Conservation (phyloP, 2,113 vertebrate species). For the Gymnorhina tibicen region DNA sequence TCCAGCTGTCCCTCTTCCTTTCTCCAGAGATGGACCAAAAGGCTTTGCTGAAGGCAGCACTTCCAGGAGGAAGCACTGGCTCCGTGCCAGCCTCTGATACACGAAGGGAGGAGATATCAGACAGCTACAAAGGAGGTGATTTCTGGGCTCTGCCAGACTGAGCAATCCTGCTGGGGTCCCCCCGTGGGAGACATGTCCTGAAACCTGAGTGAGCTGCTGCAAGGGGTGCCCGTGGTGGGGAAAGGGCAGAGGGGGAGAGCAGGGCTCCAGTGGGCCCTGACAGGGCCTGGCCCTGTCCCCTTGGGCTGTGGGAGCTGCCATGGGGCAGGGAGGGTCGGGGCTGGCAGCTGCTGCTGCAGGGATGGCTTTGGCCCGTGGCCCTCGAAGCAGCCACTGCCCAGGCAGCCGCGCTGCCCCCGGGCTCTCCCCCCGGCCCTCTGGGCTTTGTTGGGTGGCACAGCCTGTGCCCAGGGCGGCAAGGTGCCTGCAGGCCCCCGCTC, state of each 20-base stretch:
- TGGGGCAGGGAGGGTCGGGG: too few species aligned
- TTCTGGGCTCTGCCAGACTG: too few species aligned
- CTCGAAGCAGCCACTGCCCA: background rate
- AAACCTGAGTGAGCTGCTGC: too few species aligned
- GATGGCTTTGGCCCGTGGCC: background rate
- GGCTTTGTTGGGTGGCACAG: background rate
- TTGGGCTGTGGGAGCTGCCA: too few species aligned
- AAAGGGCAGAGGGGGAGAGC: too few species aligned
- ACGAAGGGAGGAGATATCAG: background rate
- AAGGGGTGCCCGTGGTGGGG: too few species aligned
- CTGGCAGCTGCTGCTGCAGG: background rate
- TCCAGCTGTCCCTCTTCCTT: background rate
- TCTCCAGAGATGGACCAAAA: background rate
- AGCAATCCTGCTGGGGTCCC: too few species aligned
- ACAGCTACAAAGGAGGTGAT: too few species aligned
- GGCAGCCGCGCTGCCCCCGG: background rate
- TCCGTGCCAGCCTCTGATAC: background rate
- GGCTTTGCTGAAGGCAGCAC: fast-evolving
- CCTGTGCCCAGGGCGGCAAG: background rate
- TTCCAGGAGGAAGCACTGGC: background rate
- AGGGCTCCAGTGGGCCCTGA: too few species aligned
- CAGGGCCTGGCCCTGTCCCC: too few species aligned
- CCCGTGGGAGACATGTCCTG: too few species aligned
- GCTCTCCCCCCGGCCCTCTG: background rate
- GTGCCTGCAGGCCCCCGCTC: background rate